These are phyloP conservation scores for Synaphobranchus kaupii DNA, from an alignment of 2,797 vertebrate genomes.

Conservation along the genomic window DNA sequence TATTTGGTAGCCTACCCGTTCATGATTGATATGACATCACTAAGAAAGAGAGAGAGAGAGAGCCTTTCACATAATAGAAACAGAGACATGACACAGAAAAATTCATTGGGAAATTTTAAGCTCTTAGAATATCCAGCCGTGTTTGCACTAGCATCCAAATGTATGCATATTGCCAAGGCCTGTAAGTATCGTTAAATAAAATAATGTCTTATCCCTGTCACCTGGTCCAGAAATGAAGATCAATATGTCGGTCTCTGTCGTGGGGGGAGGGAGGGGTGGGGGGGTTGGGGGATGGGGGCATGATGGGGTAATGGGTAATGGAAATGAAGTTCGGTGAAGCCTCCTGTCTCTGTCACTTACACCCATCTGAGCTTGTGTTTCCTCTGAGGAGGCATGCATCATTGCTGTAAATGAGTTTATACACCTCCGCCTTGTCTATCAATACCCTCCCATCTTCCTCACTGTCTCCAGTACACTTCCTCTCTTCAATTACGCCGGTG, in stretches of 20 bases:
- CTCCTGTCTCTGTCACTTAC: conserved; percentile 18
- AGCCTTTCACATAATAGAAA: too few species aligned
- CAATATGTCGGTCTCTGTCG: conserved; percentile 26
- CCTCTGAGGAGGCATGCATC: conserved; percentile 51
- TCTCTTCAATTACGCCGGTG: conserved; percentile 6
- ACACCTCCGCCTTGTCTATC: conserved; percentile 63
- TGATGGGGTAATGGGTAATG: background rate
- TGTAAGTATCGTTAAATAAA: too few species aligned
- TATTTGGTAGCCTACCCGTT: background rate
- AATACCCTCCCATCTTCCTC: conserved; percentile 44
- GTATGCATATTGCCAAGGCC: too few species aligned
- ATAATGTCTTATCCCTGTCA: conserved; percentile 5
- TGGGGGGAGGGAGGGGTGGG: background rate
- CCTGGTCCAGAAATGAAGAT: conserved; percentile 16
- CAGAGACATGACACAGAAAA: too few species aligned
- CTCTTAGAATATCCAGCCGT: too few species aligned
- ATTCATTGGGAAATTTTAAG: too few species aligned
- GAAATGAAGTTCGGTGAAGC: conserved; percentile 13
- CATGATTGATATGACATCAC: background rate
- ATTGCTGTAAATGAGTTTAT: conserved; percentile 64
- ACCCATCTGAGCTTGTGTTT: conserved; percentile 27
- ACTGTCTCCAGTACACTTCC: conserved; percentile 27
- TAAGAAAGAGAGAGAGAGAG: background rate
- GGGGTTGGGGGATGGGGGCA: background rate
- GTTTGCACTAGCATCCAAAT: too few species aligned